phyloP scores from a whole-genome alignment of 2,888 invertebrate species.

The Hydrotaea diabolus region DNA sequence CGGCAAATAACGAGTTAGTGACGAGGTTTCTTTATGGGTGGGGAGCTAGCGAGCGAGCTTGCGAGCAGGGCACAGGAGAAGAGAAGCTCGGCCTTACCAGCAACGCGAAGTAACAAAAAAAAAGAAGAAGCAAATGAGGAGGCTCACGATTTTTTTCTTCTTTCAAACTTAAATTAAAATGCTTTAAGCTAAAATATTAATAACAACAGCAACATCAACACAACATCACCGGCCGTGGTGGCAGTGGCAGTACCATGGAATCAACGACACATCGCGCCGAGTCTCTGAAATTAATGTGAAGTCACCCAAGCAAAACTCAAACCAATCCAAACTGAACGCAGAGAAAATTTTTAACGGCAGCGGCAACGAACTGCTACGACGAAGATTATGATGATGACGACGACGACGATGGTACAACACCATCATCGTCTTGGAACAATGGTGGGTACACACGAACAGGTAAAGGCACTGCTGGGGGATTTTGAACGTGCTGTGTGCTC shows the following conservation, averaged over 20 bases:
- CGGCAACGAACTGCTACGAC: not conserved
- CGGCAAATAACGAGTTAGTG: constrained; percentile 66
- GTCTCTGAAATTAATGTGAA: constrained; percentile 61
- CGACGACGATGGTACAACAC: constrained; percentile 15
- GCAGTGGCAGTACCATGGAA: not conserved
- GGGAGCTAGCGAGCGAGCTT: not conserved
- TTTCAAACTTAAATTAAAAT: constrained; percentile 56
- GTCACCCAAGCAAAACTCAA: constrained; percentile 65
- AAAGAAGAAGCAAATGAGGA: constrained; percentile 33
- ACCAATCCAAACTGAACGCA: constrained; percentile 36
- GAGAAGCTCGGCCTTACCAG: not conserved
- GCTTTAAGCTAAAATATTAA: constrained; percentile 51
- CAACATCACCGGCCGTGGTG: not conserved
- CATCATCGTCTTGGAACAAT: not conserved
- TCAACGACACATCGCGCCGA: constrained; percentile 45
- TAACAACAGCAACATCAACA: not conserved
- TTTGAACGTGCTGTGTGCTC: constrained; percentile 57
- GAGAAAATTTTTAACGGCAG: constrained; percentile 36
- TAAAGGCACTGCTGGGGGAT: constrained; percentile 6
- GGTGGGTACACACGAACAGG: constrained; percentile 12
- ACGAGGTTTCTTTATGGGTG: constrained; percentile 44
- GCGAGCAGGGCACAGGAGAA: constrained; percentile 38
- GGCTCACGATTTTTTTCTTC: constrained; percentile 63
- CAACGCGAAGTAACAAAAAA: constrained; percentile 2
- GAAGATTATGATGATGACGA: constrained; percentile 18